Percentiles rank a stretch among this genome's conserved stretches.
Conservation (phyloP, 2,888 invertebrate species). For the Drosophila robusta region DNA sequence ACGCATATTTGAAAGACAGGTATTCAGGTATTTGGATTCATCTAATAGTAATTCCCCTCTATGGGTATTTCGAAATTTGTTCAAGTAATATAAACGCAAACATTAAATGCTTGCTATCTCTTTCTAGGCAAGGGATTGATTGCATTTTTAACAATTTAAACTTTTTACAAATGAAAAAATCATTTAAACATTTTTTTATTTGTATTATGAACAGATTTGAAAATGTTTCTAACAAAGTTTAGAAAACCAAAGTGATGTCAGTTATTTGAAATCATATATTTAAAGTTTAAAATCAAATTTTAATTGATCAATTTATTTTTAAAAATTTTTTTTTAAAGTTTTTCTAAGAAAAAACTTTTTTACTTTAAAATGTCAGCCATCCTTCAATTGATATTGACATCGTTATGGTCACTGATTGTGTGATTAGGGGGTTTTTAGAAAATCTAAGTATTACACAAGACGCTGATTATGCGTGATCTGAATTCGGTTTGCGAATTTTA, state of each 20-base stretch:
- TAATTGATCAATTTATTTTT: no score
- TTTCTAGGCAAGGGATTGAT: constrained; percentile 26
- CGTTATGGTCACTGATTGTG: constrained; percentile 16
- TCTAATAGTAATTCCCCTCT: constrained; percentile 63
- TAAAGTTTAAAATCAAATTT: background rate
- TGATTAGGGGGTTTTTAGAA: constrained; percentile 5
- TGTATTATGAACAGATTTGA: no score
- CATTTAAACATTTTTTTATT: background rate
- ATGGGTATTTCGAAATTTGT: constrained; percentile 32
- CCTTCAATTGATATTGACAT: constrained; percentile 43
- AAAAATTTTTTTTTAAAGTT: background rate
- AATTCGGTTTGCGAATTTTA: constrained; percentile 6
- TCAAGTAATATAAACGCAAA: constrained; percentile 44
- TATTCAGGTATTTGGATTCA: constrained; percentile 69
- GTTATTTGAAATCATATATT: background rate
- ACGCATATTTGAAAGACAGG: constrained; percentile 65
- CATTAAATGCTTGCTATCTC: constrained; percentile 22
- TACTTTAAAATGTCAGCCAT: constrained; percentile 1
- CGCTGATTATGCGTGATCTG: constrained; percentile 44
- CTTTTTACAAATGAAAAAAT: background rate
- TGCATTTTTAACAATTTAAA: constrained; percentile 5
- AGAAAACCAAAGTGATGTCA: background rate
- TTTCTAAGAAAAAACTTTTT: background rate
- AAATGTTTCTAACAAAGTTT: background rate
- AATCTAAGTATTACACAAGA: constrained; percentile 46